Base-by-base conservation (phyloP, 2,888 invertebrate genomes). In the Morinoia aosen region DNA sequence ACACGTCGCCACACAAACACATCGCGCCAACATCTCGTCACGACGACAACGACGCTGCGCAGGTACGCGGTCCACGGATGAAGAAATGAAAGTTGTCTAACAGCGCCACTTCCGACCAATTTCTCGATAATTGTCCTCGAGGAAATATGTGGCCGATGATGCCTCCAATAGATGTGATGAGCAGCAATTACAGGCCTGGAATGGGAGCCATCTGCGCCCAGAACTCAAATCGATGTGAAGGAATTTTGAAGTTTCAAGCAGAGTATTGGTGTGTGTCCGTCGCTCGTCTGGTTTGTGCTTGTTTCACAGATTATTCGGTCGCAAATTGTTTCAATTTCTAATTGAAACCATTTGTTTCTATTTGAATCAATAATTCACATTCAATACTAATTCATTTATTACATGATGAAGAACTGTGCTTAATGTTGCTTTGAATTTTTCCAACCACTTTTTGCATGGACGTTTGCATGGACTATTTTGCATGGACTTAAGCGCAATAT, bases 81-180 rank as follows among this genome's bases (percentile, higher is more conserved):
- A 8, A 76, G 25, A 8, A 33, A 10, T 76, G 25, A 76, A 76
- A 14, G 76, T 76, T 76, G 16, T 33, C 76, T 33, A 19, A 76
- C 76, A 4, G 90, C 90, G 90, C 90, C 90, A 90, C 90, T 90
- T 90, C 90, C 90, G 90, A 90, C 40, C 90, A 48, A 40, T 40
- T 76, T 40, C 90, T 48, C 19, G 11, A 90, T 90, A 90, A 90
- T 39, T 40, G 90, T 48, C 90, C 48, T 11, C 8, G 12, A 90
- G 90, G 48, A 90, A 90, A 90, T 90, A 90, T 90, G 90, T 90
- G 90, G 90, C 90, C 90, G 90, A 90, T 90, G 90, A 90, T 39
- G 19, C 19, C 90, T 90, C 90, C 90, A 90, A 90, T 90, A 40
- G 90, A 90, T 39, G 90, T 40, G 39, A 40, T 90, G 40, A 40